A percentile compares a stretch with the other conserved stretches of the same genome.
phyloP scores from a whole-genome alignment of 2,888 invertebrate genomes.

The Parnassius mnemosyne region DNA sequence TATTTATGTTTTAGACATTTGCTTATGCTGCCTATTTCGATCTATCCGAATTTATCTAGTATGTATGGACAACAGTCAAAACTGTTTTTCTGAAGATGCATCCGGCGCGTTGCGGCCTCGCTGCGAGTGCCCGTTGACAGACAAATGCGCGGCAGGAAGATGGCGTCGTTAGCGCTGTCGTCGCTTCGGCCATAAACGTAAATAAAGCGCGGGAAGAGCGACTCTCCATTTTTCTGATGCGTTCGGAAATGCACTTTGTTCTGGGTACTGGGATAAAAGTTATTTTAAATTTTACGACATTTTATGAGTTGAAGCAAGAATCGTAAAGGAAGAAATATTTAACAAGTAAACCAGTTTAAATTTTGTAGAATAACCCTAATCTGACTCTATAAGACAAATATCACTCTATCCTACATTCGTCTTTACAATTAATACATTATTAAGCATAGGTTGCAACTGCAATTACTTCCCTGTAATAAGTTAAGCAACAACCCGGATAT shows the following conservation, averaged over 20 bases:
- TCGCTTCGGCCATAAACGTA: conserved; percentile 53
- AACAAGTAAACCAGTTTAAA: neutral
- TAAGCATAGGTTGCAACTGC: too few relatives aligned
- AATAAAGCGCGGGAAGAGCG: conserved; percentile 49
- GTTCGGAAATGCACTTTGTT: conserved; percentile 43
- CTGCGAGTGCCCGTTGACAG: conserved; percentile 58
- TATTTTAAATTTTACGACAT: conserved; percentile 24
- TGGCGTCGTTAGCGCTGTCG: conserved; percentile 72
- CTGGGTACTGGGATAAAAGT: conserved; percentile 21
- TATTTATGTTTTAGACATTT: neutral
- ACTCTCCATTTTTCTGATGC: conserved; percentile 45
- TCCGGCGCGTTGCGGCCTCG: conserved; percentile 51
- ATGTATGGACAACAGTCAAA: conserved; percentile 33
- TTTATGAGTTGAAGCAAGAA: conserved; percentile 18
- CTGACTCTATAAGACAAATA: too few relatives aligned
- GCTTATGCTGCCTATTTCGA: conserved; percentile 10
- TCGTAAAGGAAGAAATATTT: conserved; percentile 1
- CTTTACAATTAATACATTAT: too few relatives aligned
- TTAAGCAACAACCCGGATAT: too few relatives aligned
- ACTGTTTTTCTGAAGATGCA: conserved; percentile 54
- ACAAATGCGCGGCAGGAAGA: conserved; percentile 73
- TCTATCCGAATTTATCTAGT: conserved; percentile 24
- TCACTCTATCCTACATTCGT: too few relatives aligned
- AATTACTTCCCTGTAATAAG: too few relatives aligned
- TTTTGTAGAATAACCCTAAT: too few relatives aligned